Conservation (phyloP, 1,140 invertebrate species). For the Rhynchophorus ferrugineus region DNA sequence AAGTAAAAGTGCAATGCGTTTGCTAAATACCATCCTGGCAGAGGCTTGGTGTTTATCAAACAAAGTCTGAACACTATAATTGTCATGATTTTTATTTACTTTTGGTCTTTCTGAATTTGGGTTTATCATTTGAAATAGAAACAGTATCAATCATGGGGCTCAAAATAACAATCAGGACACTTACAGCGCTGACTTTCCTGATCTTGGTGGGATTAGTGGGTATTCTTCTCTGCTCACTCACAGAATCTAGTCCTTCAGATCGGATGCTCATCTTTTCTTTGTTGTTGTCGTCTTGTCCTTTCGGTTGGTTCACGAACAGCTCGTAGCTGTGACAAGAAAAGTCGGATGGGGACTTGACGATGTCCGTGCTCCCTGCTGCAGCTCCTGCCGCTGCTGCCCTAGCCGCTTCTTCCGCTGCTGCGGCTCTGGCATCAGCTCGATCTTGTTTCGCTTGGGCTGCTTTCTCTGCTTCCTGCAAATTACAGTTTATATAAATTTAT, state of each 20-base stretch:
- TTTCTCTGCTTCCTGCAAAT: constrained; percentile 68
- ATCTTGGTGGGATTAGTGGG: constrained; percentile 53
- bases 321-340: constrained; percentile 87
- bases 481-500: neutral
- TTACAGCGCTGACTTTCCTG: constrained; percentile 86
- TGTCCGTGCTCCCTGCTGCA: constrained; percentile 48
- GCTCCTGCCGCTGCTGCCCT: constrained; percentile 50
- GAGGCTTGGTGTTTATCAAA: constrained; percentile 26
- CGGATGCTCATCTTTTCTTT: constrained; percentile 85
- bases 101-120: constrained; percentile 10
- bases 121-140: constrained; percentile 9
- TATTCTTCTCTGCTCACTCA: constrained; percentile 70
- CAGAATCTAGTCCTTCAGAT: constrained; percentile 75
- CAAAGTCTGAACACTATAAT: constrained; percentile 41
- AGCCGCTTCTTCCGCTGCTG: constrained; percentile 51
- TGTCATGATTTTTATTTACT: constrained; percentile 40
- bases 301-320: constrained; percentile 78
- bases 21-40: constrained; percentile 20
- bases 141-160: constrained; percentile 22
- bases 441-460: constrained; percentile 66
- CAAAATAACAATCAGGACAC: constrained; percentile 46
- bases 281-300: constrained; percentile 75
- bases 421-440: constrained; percentile 59
- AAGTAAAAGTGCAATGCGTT: constrained; percentile 26
- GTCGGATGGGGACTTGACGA: constrained; percentile 75